Conservation (phyloP, 2,797 vertebrate species). For the Euphonia xanthogaster region DNA sequence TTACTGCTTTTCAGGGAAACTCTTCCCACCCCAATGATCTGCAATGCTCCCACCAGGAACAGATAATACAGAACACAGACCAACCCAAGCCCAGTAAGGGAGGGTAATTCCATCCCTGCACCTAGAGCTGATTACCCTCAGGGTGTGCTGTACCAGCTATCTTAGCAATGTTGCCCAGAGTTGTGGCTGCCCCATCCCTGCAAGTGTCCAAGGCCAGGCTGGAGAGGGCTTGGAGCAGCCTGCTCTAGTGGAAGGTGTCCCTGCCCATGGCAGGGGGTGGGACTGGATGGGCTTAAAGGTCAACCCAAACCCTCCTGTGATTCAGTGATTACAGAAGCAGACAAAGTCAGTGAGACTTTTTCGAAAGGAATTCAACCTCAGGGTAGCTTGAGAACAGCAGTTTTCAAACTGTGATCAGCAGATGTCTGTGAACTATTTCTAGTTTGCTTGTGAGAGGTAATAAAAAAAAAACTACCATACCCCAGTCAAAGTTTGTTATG, state of each 20-base stretch:
- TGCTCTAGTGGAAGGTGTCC: fast-evolving
- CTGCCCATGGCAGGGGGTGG: not conserved
- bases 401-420: not conserved
- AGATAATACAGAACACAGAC: not conserved
- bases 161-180: not conserved
- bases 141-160: not conserved
- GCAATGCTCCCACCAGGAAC: not conserved
- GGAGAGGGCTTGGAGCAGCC: fast-evolving
- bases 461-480: not conserved
- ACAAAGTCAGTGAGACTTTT: not conserved
- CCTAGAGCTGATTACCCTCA: not conserved
- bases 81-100: not conserved
- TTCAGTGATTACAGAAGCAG: not conserved
- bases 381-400: not conserved
- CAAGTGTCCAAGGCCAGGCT: not conserved
- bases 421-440: not conserved
- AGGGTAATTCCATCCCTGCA: not conserved
- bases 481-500: not conserved
- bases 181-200: not conserved
- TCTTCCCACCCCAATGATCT: not conserved
- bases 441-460: not conserved
- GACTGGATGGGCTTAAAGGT: not conserved
- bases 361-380: not conserved
- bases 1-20: not conserved
- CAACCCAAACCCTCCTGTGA: not conserved